Evolutionary conservation across 2,888 invertebrate genomes (phyloP).

Genomic region (Papilio demoleus): DNA sequence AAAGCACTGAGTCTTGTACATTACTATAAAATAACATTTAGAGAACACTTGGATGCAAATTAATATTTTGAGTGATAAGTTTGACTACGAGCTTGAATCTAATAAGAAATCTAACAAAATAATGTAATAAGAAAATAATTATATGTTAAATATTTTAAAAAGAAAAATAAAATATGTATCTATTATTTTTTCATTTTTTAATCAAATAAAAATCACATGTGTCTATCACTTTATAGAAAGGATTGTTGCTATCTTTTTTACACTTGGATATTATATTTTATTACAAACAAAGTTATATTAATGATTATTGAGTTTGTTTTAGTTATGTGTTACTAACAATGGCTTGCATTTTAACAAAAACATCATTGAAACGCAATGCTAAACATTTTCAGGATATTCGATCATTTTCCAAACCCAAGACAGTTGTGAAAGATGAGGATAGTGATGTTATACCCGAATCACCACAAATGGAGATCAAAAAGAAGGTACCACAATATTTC

Average conservation of each 20-base stretch:
- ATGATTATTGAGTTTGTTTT: not conserved
- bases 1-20: too few relatives aligned
- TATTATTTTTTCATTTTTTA: not conserved
- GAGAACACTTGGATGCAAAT: too few relatives aligned
- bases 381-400: slow-evolving; percentile 84
- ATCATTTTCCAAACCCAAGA: slow-evolving; percentile 79
- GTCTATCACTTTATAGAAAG: slow-evolving; percentile 5
- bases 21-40: too few relatives aligned
- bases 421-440: slow-evolving; percentile 65
- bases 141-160: too few relatives aligned
- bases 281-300: not conserved
- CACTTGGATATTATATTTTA: not conserved
- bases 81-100: too few relatives aligned
- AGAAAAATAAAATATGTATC: not conserved
- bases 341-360: not conserved
- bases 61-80: too few relatives aligned
- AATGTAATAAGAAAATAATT: too few relatives aligned
- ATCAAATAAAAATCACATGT: not conserved
- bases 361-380: not conserved
- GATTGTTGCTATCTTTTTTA: not conserved
- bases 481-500: too few relatives aligned
- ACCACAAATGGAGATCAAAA: slow-evolving; percentile 80
- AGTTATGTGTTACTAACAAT: not conserved
- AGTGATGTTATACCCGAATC: slow-evolving; percentile 84
- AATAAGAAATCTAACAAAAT: too few relatives aligned